Evolutionary conservation across 1,140 invertebrate species (phyloP), one percentile per base, ranked within the genome.

Genomic region (Mylabris phalerata): DNA sequence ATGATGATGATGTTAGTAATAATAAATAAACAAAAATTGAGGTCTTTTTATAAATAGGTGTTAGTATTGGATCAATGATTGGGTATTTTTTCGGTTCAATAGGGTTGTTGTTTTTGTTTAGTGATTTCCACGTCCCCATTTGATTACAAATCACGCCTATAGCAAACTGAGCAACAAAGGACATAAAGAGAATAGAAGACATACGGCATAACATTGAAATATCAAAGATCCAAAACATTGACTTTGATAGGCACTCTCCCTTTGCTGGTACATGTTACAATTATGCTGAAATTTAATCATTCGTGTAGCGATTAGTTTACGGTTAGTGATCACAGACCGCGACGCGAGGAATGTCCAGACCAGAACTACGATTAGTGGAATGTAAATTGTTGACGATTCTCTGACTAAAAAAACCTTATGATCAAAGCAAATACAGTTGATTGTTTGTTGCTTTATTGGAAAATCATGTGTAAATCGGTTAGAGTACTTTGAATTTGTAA

Each of bases 261-360:
- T 67, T 68, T 65, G 65, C 59, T 47, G 62, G 52, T 63, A 66
- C 66, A 72, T 68, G 70, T 69, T 70, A 73, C 70, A 72, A 73
- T 73, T 73, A 73, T 72, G 71, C 68, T 71, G 71, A 73, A 73
- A 72, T 73, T 73, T 73, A 73, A 73, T 73, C 71, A 73, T 69
- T 73, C 66, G 70, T 69, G 69, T 70, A 71, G 68, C 67, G 71
- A 72, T 73, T 73, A 73, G 62, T 72, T 73, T 60, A 68, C 71
- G 66, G 60, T 71, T 57, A 56, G 48, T 69, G 71, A 73, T 71
- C 71, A 73, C 69, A 71, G 69, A 60, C 62, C 61, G 65, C 67
- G 69, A 69, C 67, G 69, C 70, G 60, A 68, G 70, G 70, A 72
- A 73, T 70, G 70, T 69, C 71, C 66, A 65, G 59, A 68, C 65